These are phyloP conservation scores for Microtus oregoni DNA, from an alignment of 2,113 vertebrate species.

Conservation along the genomic window DNA sequence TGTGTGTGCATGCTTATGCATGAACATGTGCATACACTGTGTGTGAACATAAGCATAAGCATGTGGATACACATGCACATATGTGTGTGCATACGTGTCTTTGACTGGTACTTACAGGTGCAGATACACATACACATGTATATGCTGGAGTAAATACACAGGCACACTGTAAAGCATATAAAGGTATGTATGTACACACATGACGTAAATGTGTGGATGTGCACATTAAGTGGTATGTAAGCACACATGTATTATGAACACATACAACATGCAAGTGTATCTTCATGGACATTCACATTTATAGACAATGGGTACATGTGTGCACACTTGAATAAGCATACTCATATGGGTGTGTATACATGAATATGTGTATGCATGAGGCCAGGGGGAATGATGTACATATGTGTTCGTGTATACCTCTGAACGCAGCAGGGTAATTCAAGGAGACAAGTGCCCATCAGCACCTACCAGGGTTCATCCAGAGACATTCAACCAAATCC, in stretches of 20 bases:
- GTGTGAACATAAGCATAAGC: not conserved
- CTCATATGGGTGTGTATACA: not conserved
- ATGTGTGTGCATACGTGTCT: not conserved
- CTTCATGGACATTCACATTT: not conserved
- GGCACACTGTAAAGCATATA: too few relatives aligned
- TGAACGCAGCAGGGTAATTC: not conserved
- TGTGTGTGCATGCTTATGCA: not conserved
- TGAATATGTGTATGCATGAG: not conserved
- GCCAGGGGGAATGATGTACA: not conserved
- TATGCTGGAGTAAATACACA: not conserved
- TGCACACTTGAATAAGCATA: not conserved
- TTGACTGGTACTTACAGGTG: not conserved
- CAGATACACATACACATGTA: not conserved
- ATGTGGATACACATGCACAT: not conserved
- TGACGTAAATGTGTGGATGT: too few relatives aligned
- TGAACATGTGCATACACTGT: too few relatives aligned
- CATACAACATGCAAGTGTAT: not conserved
- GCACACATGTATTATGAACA: not conserved
- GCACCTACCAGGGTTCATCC: too few relatives aligned
- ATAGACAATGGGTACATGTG: not conserved
- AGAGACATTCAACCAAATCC: rapidly evolving
- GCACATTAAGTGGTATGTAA: not conserved
- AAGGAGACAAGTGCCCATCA: not conserved
- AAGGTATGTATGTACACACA: not conserved
- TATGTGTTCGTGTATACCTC: rapidly evolving